phyloP scores from a whole-genome alignment of 2,888 invertebrate species.

The Platyscelio sp. region DNA sequence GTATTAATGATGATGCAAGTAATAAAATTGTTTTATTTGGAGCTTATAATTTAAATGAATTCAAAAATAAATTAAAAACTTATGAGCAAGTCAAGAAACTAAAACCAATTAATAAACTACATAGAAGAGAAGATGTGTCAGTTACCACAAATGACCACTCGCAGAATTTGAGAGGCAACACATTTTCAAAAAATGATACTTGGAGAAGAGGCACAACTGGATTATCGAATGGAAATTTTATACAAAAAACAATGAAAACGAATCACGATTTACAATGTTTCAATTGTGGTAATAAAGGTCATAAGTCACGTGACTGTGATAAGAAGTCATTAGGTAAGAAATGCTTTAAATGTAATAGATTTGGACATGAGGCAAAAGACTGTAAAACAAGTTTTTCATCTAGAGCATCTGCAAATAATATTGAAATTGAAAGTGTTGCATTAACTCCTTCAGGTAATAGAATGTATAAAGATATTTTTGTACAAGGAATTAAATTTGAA shows the following conservation, averaged over 20 bases:
- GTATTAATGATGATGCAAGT: background rate
- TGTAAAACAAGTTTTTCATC: background rate
- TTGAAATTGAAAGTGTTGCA: background rate
- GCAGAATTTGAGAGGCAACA: background rate
- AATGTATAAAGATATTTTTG: background rate
- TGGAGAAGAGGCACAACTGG: background rate
- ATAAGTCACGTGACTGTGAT: conserved; percentile 1
- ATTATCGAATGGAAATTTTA: background rate
- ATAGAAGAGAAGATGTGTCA: background rate
- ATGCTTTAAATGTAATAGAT: conserved; percentile 26
- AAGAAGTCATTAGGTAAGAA: background rate
- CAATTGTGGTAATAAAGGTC: conserved; percentile 12
- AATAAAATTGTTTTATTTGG: background rate
- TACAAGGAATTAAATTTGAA: conserved; percentile 2
- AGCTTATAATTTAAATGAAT: background rate
- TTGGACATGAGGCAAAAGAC: conserved; percentile 3
- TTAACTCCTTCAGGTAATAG: too few relatives aligned
- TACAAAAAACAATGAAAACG: background rate
- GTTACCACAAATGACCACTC: background rate
- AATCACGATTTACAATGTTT: background rate
- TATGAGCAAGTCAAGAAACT: background rate
- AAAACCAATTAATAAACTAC: background rate
- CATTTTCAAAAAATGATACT: background rate
- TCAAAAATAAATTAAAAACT: background rate
- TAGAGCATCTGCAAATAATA: conserved; percentile 1